Base-by-base conservation (phyloP, 2,113 vertebrate genomes). In the Dasyornis broadbenti region DNA sequence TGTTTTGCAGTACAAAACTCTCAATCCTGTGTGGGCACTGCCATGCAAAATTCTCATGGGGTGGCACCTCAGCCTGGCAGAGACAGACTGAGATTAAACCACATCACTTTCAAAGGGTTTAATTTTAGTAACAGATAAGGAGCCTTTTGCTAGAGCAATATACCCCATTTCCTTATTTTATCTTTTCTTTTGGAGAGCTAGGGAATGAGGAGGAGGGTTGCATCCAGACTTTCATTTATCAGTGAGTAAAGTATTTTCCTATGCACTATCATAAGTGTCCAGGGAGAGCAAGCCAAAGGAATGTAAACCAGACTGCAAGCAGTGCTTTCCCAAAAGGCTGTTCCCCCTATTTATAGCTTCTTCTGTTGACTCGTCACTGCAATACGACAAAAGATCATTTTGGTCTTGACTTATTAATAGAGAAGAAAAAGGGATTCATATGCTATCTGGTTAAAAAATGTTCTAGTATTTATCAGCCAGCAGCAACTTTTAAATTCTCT, bases 401-500 rank as follows among this genome's bases (percentile, higher is more conserved):
- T 89, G 89, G 95, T 95, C 91, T 89, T 93, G 53, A 84, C 45
- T 86, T 90, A 45, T 40, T 80, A 59, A 86, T 54, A 69, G n/a
- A 88, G 64, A 82, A 86, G 26, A 42, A 82, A 89, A 88, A 37
- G 24, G 26, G 45, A 86, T 91, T 82, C 86, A 60, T 92, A 60
- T 47, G 30, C 37, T 80, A 27, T 44, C 39, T 88, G 52, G 17
- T 52, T 68, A 37, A 93, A 95, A 95, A 75, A 54, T 44, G 4
- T 31, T 69, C 53, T 80, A 33, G 72, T 86, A 70, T 96, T 92
- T 94, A 80, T 79, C 65, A 72, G 49, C 33, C 47, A 85, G 35
- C 47, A 86, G 75, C 54, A 95, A 94, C 54, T 96, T 96, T 79
- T 77, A 81, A 80, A 86, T 94, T 91, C 60, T 82, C 83, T 88